phyloP scores from a whole-genome alignment of 2,113 vertebrate species.

The Amazona guildingii region DNA sequence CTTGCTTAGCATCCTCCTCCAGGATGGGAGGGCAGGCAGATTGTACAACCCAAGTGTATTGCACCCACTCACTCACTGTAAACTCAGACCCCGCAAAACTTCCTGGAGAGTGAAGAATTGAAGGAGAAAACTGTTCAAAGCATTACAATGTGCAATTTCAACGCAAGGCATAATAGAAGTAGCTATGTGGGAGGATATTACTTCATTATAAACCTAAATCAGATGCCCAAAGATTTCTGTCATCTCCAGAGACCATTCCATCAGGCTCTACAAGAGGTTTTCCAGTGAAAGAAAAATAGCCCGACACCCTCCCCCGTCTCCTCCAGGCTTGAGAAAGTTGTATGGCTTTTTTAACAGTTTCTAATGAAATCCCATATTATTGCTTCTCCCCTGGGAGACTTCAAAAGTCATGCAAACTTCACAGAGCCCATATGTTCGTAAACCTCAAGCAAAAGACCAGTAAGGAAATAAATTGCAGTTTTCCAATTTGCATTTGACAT shows the following conservation, averaged over 20 bases:
- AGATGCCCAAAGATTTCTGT: constrained; percentile 14
- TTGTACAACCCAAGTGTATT: background rate
- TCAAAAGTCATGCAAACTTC: constrained; percentile 43
- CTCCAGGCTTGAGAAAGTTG: constrained; percentile 11
- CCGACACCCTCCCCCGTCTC: background rate
- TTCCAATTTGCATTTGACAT: constrained; percentile 26
- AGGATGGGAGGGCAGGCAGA: background rate
- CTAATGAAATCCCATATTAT: constrained; percentile 29
- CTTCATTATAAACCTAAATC: constrained; percentile 37
- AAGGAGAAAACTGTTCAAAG: constrained; percentile 4
- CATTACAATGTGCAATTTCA: background rate
- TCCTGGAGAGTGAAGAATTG: background rate
- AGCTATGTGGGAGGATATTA: constrained; percentile 4
- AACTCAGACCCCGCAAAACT: background rate
- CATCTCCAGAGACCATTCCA: background rate
- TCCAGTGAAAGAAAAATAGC: background rate
- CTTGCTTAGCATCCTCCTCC: background rate
- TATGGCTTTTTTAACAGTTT: constrained; percentile 23
- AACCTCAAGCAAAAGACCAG: constrained; percentile 23
- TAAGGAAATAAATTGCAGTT: constrained; percentile 23
- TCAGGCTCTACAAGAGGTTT: background rate
- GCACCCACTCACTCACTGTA: background rate
- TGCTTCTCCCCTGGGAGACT: constrained; percentile 28
- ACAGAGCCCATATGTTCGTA: constrained; percentile 1
- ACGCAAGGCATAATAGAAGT: background rate